phyloP scores from a whole-genome alignment of 2,888 invertebrate genomes.

The Agonopterix arenella region DNA sequence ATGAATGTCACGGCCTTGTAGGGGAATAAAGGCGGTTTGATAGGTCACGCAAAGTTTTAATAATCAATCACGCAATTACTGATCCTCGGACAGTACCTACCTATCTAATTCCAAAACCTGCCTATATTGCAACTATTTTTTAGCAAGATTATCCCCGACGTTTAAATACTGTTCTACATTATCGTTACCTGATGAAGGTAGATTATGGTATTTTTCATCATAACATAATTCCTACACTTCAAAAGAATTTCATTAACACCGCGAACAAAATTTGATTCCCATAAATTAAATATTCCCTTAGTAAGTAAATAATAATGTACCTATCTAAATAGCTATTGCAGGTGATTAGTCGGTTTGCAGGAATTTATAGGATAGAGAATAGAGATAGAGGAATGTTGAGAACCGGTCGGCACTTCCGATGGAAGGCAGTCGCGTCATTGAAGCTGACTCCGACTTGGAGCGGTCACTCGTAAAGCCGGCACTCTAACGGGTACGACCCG shows the following conservation, averaged over 20 bases:
- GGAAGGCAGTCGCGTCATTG: constrained; percentile 18
- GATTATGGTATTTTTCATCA: no score
- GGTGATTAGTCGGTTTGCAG: constrained; percentile 1
- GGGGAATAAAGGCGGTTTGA: constrained; percentile 37
- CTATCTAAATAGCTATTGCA: background rate
- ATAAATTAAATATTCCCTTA: no score
- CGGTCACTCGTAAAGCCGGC: background rate
- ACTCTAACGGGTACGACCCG: background rate
- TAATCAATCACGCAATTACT: constrained; percentile 44
- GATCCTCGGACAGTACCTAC: constrained; percentile 1
- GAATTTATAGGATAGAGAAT: constrained; percentile 42
- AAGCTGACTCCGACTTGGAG: constrained; percentile 18
- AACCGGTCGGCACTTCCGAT: constrained; percentile 60
- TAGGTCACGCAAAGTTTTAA: constrained; percentile 51
- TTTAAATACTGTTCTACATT: no score
- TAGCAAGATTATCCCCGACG: no score
- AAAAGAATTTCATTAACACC: no score
- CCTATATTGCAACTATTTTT: no score
- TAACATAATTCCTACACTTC: no score
- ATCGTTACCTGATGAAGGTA: no score
- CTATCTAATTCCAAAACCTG: background rate
- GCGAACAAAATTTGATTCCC: no score
- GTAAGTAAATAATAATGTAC: no score
- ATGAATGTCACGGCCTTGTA: constrained; percentile 46
- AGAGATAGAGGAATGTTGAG: constrained; percentile 45